Base-by-base conservation (phyloP, 1,140 invertebrate species). In the Zaprionus tsacasi region DNA sequence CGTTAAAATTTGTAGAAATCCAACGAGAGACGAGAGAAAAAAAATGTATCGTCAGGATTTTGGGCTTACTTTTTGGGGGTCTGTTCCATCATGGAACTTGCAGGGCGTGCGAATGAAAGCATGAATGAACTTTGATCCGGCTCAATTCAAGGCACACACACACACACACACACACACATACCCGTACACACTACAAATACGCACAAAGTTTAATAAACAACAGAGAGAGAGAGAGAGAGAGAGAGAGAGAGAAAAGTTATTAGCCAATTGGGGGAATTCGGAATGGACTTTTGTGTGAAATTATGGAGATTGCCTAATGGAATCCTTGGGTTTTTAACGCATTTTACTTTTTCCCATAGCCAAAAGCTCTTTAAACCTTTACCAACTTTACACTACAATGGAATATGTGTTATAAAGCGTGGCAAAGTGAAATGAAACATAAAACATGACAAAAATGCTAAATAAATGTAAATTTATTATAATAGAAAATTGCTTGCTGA, bases 1-100 rank as follows among this genome's bases (percentile, higher is more conserved):
- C 43, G 15, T 35, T 21, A 50, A 67, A 81, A 76, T 81, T 73
- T 52, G 30, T 43, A 27, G 38, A 36, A 60, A 50, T 6, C n/a
- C 40, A n/a, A 35, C 33, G 33, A 10, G 30, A n/a, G 40, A 45
- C 38, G 38, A 40, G n/a, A 50, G n/a, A 50, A 50, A 50, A 35
- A 10, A 21, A 21, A 21, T 21, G 21, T 35, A 10, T 8, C 21
- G 45, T 17, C 45, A 21, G 45, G 45, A 50, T 50, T 50, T 50
- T 10, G 11, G 17, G 45, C 45, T 50, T 50, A 50, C 15, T 5
- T 50, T 50, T 12, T 17, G 45, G 45, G 21, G 21, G 21, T 17
- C 11, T n/a, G 17, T 50, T 50, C 10, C 45, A 8, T 17, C 10
- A 25, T 50, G 45, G 8, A 50, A 11, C 45, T 25, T 11, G 45